A percentile compares a stretch with the other conserved stretches of the same genome.
phyloP scores from a whole-genome alignment of 1,140 invertebrate genomes.

The Oryctes rhinoceros region DNA sequence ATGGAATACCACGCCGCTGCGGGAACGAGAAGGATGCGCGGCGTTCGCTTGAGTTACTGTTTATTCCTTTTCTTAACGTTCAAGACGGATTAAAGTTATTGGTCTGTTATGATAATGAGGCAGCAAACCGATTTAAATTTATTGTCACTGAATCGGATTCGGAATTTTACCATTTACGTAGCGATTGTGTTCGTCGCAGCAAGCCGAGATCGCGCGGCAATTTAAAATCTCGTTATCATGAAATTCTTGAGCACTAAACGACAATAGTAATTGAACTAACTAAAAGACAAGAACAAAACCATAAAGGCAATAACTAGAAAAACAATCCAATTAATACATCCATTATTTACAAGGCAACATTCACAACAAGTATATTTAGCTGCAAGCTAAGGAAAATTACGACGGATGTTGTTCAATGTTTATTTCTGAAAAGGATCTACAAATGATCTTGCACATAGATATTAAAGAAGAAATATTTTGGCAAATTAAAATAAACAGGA shows the following conservation, averaged over 20 bases:
- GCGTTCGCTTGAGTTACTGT: neutral
- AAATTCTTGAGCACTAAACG: neutral
- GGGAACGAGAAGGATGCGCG: neutral
- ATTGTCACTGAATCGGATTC: slow-evolving; percentile 9
- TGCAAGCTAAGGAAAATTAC: no score
- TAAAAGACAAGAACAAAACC: neutral
- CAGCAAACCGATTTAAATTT: slow-evolving; percentile 19
- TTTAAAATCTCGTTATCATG: neutral
- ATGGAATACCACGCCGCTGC: neutral
- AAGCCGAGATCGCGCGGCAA: neutral
- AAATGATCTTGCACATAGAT: no score
- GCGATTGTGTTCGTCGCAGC: neutral
- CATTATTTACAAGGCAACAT: no score
- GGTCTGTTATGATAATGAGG: slow-evolving; percentile 14
- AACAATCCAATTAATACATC: no score
- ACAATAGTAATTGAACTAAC: neutral
- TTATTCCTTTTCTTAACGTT: neutral
- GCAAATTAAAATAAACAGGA: no score
- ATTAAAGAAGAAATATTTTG: no score
- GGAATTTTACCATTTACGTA: slow-evolving; percentile 15
- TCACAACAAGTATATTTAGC: no score
- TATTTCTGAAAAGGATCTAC: no score
- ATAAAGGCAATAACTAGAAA: neutral
- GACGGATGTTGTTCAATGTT: no score
- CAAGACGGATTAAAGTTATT: slow-evolving; percentile 22